Percentiles rank a stretch among this genome's conserved stretches.
Conservation (phyloP, 2,113 vertebrate species). For the Ameiurus melas region DNA sequence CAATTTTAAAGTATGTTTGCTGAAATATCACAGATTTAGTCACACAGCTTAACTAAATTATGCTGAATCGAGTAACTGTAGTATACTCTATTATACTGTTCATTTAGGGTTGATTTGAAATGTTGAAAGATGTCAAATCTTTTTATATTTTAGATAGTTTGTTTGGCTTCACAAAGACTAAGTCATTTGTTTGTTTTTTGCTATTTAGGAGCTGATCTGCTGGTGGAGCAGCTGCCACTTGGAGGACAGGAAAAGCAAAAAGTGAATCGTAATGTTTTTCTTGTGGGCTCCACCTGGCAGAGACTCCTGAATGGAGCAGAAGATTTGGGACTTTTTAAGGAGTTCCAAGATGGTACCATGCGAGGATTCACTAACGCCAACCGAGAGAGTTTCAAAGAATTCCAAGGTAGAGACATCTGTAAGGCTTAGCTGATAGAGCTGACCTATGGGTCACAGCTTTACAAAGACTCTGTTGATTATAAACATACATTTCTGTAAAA, state of each 20-base stretch:
- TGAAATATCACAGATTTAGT: not conserved
- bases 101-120: not conserved
- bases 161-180: not conserved
- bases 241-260: conserved; percentile 62
- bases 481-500: not conserved
- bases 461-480: not conserved
- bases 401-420: conserved; percentile 72
- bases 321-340: conserved; percentile 86
- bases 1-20: not conserved
- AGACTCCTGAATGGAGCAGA: conserved; percentile 88
- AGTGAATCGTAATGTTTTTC: conserved; percentile 79
- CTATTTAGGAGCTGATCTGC: conserved; percentile 82
- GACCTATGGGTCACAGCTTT: not conserved
- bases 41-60: not conserved
- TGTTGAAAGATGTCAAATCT: not conserved
- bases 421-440: not conserved
- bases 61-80: not conserved
- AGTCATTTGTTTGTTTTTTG: not conserved
- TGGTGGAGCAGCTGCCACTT: conserved; percentile 77
- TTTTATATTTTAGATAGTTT: not conserved
- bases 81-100: not conserved
- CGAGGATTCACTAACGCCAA: conserved; percentile 83
- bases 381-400: conserved; percentile 84
- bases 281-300: conserved; percentile 81
- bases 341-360: conserved; percentile 88